Percentiles rank a stretch among this genome's conserved stretches.
phyloP scores from a whole-genome alignment of 2,797 vertebrate species.

The Tokudaia tokunoshimensis region DNA sequence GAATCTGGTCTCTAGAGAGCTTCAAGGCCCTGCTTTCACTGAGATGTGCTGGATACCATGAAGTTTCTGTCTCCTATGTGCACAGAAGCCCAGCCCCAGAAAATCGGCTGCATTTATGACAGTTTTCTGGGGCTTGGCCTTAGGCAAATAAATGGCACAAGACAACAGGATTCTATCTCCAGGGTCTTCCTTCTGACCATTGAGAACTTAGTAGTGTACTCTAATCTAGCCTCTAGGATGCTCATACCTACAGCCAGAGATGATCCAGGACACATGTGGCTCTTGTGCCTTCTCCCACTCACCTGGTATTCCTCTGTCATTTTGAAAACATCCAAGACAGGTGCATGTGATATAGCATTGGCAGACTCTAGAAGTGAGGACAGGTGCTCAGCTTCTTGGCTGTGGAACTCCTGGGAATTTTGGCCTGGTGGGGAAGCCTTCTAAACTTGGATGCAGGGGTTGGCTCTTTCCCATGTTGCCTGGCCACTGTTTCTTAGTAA shows the following conservation, averaged over 20 bases:
- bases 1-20: background rate
- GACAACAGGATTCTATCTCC: background rate
- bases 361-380: background rate
- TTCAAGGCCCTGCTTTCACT: background rate
- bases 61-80: background rate
- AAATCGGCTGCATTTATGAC: background rate
- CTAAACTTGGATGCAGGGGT: background rate
- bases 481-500: background rate
- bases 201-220: background rate
- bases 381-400: background rate
- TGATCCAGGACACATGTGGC: background rate
- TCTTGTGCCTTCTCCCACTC: background rate
- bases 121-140: background rate
- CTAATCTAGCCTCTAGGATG: background rate
- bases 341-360: rapidly evolving
- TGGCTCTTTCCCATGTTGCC: background rate
- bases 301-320: background rate
- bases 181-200: background rate
- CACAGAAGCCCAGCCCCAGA: background rate
- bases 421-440: background rate
- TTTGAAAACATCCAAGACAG: background rate
- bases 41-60: background rate
- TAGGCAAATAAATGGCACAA: background rate
- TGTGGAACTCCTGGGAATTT: slow-evolving; percentile 38
- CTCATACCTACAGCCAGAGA: background rate